Evolutionary conservation across 2,888 invertebrate species (phyloP).

Genomic region (Morpho achilles): DNA sequence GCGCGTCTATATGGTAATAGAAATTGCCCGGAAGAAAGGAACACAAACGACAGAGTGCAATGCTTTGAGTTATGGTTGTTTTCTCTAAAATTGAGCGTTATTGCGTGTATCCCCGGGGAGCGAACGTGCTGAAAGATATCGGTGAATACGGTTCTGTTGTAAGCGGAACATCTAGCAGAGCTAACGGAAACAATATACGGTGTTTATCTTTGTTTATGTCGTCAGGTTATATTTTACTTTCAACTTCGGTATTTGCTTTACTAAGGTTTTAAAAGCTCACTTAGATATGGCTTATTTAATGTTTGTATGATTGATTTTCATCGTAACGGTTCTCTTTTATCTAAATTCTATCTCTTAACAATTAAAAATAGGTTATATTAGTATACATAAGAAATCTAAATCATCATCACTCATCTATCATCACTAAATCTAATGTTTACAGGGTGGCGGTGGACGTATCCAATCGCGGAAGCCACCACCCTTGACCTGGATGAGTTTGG

Average conservation of each 20-base stretch:
- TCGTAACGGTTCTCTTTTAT: no score
- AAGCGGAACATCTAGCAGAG: conserved; percentile 54
- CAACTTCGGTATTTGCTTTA: conserved; percentile 2
- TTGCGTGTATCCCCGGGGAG: conserved; percentile 56
- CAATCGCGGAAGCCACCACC: no score
- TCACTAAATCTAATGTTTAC: no score
- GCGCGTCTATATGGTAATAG: conserved; percentile 79
- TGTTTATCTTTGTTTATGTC: conserved; percentile 33
- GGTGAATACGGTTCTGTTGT: conserved; percentile 48
- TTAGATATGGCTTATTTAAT: conserved; percentile 1
- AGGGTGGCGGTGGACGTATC: no score
- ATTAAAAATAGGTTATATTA: no score
- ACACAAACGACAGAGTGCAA: conserved; percentile 71
- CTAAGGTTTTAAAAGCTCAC: no score
- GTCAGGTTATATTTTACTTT: conserved; percentile 16
- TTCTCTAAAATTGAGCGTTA: conserved; percentile 74
- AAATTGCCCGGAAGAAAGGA: conserved; percentile 78
- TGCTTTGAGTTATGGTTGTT: conserved; percentile 75
- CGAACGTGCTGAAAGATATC: conserved; percentile 33
- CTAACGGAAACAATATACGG: conserved; percentile 55
- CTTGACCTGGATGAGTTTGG: no score
- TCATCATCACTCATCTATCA: no score
- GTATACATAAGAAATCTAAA: no score
- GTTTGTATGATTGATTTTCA: neutral
- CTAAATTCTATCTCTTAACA: no score